Evolutionary conservation across 2,888 invertebrate species (phyloP), one percentile per base, ranked within the genome.

Genomic region (Isoperla grammatica): DNA sequence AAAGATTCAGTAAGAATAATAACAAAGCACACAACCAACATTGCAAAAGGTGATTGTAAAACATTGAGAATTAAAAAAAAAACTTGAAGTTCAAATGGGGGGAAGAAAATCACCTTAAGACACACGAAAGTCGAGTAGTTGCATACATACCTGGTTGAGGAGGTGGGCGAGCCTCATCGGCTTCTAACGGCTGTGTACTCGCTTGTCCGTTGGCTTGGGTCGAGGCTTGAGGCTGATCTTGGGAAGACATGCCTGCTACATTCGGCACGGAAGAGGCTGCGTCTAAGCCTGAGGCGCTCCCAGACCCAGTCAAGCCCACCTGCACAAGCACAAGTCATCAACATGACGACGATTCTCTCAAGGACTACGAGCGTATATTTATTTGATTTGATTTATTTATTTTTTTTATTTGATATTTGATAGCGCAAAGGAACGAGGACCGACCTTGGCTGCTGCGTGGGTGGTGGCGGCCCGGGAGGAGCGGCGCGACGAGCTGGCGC

Each of bases 401-500:
- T n/a, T n/a, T n/a, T n/a, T n/a, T n/a, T n/a, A n/a, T n/a, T n/a
- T n/a, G n/a, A n/a, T n/a, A n/a, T n/a, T n/a, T n/a, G n/a, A n/a
- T n/a, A n/a, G n/a, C n/a, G n/a, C n/a, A n/a, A n/a, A n/a, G n/a
- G n/a, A n/a, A n/a, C n/a, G 13, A 17, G 45, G 4, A 9, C 45
- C 17, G 15, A 8, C 12, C 46, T 19, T 22, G 46, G 43, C 43
- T 11, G 42, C 42, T 11, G 42, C 15, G 42, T n/a, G 42, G 13
- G 45, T 15, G n/a, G 42, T 42, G 53, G 37, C 53, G 37, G 53
- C 53, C 19, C 46, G 42, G 40, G 45, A 40, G 11, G 23, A 45
- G 23, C 43, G 57, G 12, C 50, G 50, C 80, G 81, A 81, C 71
- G 79, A 80, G 69, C 81, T 82, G 64, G 83, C 81, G 75, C 82